Conservation (phyloP, 2,888 invertebrate species). For the Helicoverpa assulta region DNA sequence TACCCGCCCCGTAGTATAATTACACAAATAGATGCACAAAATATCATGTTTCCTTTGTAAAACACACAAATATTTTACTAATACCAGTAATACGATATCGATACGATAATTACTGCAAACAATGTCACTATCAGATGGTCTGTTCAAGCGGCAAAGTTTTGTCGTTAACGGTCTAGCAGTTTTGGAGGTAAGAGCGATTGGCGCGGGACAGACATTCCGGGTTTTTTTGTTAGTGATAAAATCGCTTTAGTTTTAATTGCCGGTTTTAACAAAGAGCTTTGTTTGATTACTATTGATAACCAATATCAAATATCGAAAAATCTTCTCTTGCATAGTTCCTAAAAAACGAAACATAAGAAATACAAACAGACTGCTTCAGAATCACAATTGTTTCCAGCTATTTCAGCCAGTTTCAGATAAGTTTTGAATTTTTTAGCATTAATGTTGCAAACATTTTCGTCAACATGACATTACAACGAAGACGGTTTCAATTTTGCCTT, state of each 20-base stretch:
- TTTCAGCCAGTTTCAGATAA: no score
- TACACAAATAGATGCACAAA: constrained; percentile 65
- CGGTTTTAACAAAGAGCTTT: no score
- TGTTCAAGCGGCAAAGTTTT: constrained; percentile 64
- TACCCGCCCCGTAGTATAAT: constrained; percentile 51
- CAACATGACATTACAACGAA: no score
- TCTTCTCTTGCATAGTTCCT: no score
- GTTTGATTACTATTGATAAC: no score
- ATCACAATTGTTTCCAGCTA: no score
- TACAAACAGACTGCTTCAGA: no score
- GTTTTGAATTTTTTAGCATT: no score
- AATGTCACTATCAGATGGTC: constrained; percentile 78
- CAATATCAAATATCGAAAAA: no score
- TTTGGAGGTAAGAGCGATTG: constrained; percentile 52
- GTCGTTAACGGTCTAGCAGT: constrained; percentile 60
- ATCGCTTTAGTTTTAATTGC: neutral
- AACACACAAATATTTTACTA: constrained; percentile 76
- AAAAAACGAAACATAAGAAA: no score
- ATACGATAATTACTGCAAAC: constrained; percentile 84
- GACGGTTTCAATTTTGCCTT: no score
- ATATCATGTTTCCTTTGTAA: constrained; percentile 78
- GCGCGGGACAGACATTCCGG: constrained; percentile 23
- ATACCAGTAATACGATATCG: constrained; percentile 75
- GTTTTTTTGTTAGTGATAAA: neutral
- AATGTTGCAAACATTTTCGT: no score